Base-by-base conservation (phyloP, 2,797 vertebrate species). In the Spinus olivaceus region DNA sequence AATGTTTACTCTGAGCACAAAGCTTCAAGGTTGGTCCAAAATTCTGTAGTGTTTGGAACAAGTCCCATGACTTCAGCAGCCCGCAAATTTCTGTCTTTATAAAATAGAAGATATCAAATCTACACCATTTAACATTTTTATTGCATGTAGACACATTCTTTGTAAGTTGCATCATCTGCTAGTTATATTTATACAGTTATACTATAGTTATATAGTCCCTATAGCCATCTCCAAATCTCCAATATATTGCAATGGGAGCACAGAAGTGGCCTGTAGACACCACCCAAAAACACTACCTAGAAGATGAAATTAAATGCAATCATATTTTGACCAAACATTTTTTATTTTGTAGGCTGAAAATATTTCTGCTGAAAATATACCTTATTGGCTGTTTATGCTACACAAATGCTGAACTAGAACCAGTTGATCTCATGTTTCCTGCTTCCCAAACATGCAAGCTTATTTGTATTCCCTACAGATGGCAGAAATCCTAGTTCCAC, bases 1-100 rank as follows among this genome's bases (percentile, higher is more conserved):
- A 84, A 81, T 88, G 87, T 78, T 96, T 94, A 72, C 54, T 81
- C 89, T 74, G 59, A 94, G 73, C 73, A 89, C 59, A 92, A 69
- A 72, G 41, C 82, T 61, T 71, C 56, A 67, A 71, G 59, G 59
- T 49, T 44, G 54, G 65, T 89, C 91, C 90, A 91, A 78, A 83
- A 69, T 51, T 65, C 69, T 88, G 82, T 65, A 92, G 72, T 15
- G n/a, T 24, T 33, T 96, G 87, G 94, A 94, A 92, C 15, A 33
- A 70, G 63, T 90, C 82, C 92, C 87, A 81, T 21, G 30, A 77
- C 46, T 91, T 85, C 80, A 90, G 71, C 51, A 85, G 85, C 54
- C 59, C 54, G 41, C 39, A 85, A 67, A 74, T 24, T 72, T 28
- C 3, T 8, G n/a, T 64, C 69, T 60, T 71, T 67, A 54, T 2